Evolutionary conservation across 2,888 invertebrate genomes (phyloP), one percentile per base, ranked within the genome.

Genomic region (Thymelicus sylvestris): DNA sequence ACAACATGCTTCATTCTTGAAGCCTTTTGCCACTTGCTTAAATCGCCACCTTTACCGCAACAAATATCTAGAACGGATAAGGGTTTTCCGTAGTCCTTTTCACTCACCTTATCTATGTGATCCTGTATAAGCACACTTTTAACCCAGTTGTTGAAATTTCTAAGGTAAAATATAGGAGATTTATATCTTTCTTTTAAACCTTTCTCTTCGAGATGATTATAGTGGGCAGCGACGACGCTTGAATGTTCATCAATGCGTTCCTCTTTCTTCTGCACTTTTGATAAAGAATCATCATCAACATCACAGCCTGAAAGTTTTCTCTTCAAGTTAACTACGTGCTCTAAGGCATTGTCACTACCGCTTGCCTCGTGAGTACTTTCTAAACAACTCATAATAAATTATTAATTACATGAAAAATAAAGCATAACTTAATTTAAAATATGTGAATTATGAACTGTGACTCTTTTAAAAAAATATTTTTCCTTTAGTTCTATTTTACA

Each of bases 101-200:
- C 94, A 81, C 95, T 96, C 61, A 96, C 94, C 86, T 95, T 96
- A 75, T 92, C 95, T 80, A 95, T 92, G 88, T 96, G 96, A 90
- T 97, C 96, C 95, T 97, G 96, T 80, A 99, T 99, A 0, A 99
- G 94, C 94, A 98, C 97, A 88, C 98, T 98, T 93, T 99, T 99
- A 13, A 99, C 96, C 99, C 99, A 99, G 88, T 99, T 99, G 88
- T 99, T 99, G 85, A 99, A 99, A 90, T 99, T 99, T 77, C 99
- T 95, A 94, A 99, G 95, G 85, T 97, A 96, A 81, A 98, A 97
- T 79, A 99, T 99, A 39, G 98, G 96, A 39, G 99, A 99, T 81
- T 97, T 96, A 76, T 96, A 96, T 63, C 99, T 95, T 78, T 96
- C 96, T 63, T 94, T 95, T 52, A 98, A 88, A 0, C 98, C 98